Conservation (phyloP, 2,888 invertebrate species). For the Chloromyia formosa region DNA sequence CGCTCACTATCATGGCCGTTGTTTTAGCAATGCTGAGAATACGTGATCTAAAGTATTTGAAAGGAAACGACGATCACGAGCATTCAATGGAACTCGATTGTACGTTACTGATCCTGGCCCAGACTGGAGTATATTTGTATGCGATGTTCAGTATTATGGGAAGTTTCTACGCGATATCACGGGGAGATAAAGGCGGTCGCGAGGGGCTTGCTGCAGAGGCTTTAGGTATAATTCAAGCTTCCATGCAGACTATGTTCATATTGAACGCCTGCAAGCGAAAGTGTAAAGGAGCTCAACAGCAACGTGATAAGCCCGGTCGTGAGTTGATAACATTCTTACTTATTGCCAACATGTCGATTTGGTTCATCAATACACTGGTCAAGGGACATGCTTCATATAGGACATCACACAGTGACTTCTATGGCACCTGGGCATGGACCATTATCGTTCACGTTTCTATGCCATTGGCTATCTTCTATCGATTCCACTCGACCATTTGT, state of each 20-base stretch:
- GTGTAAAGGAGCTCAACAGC: conserved; percentile 75
- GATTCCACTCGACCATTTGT: conserved; percentile 92
- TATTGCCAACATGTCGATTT: conserved; percentile 84
- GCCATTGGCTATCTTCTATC: conserved; percentile 88
- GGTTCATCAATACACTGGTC: conserved; percentile 86
- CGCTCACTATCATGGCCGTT: conserved; percentile 72
- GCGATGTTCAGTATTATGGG: conserved; percentile 87
- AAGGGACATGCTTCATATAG: conserved; percentile 85
- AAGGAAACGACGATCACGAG: conserved; percentile 66
- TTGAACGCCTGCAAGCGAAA: conserved; percentile 78
- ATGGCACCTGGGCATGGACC: conserved; percentile 90
- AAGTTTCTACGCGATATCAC: conserved; percentile 62
- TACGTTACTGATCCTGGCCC: conserved; percentile 83
- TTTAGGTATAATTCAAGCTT: conserved; percentile 79
- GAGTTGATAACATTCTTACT: conserved; percentile 86
- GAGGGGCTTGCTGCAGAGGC: conserved; percentile 78
- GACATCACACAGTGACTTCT: conserved; percentile 82
- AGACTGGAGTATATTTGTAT: conserved; percentile 88
- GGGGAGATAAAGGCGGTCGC: conserved; percentile 65
- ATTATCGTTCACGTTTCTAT: conserved; percentile 89
- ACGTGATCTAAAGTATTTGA: conserved; percentile 71
- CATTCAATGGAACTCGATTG: conserved; percentile 71
- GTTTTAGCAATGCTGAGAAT: conserved; percentile 73
- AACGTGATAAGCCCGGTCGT: conserved; percentile 80
- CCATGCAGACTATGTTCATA: conserved; percentile 81